phyloP scores from a whole-genome alignment of 2,113 vertebrate species.

The Megaleporinus macrocephalus region DNA sequence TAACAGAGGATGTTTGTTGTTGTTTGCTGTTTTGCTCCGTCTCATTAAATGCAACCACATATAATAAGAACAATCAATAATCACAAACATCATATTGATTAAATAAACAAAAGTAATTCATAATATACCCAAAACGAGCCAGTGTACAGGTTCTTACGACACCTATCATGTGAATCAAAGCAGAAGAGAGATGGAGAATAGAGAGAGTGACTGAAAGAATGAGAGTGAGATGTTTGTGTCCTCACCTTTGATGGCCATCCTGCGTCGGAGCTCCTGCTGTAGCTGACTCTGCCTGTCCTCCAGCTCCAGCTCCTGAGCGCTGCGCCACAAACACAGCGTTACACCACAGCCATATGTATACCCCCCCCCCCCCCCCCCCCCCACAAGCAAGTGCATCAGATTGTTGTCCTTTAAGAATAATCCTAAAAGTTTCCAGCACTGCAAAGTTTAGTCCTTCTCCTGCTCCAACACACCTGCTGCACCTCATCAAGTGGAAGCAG shows the following conservation, averaged over 20 bases:
- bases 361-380: too few relatives aligned
- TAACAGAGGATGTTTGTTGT: too few relatives aligned
- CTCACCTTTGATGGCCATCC: conserved; percentile 84
- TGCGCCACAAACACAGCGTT: conserved; percentile 58
- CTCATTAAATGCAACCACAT: too few relatives aligned
- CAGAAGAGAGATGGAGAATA: too few relatives aligned
- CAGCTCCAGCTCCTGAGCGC: conserved; percentile 90
- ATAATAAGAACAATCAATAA: too few relatives aligned
- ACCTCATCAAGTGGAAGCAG: neutral
- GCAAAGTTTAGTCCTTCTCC: too few relatives aligned
- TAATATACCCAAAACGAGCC: too few relatives aligned
- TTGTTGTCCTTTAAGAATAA: neutral
- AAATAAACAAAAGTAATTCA: too few relatives aligned
- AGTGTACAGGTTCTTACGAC: too few relatives aligned
- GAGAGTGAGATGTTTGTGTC: neutral
- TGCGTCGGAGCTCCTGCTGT: conserved; percentile 83
- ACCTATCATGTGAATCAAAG: too few relatives aligned
- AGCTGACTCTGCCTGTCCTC: conserved; percentile 90
- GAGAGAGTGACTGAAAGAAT: neutral
- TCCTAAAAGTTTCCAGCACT: neutral
- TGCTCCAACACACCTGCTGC: neutral
- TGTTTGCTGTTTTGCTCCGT: too few relatives aligned
- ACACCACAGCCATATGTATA: neutral
- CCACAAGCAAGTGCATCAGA: neutral
- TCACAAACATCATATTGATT: too few relatives aligned